Evolutionary conservation across 2,888 invertebrate genomes (phyloP).

Genomic region (Tinea trinotella): DNA sequence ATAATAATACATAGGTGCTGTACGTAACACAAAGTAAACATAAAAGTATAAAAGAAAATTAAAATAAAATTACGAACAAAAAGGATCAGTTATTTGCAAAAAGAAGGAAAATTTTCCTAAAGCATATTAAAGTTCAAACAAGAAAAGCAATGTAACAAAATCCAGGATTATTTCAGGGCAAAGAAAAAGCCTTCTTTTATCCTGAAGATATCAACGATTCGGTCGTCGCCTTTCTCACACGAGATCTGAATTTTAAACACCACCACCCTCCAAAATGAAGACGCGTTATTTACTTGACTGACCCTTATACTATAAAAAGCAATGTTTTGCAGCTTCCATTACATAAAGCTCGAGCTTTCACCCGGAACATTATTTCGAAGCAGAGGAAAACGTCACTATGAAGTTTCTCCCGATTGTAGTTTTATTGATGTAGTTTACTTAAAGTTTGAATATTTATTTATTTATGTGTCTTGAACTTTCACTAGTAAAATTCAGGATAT

Average conservation of each 20-base stretch:
- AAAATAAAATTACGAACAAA: too few relatives aligned
- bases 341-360: neutral
- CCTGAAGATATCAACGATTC: constrained; percentile 8
- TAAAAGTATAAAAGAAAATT: too few relatives aligned
- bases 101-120: too few relatives aligned
- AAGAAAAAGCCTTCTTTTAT: neutral
- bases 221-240: constrained; percentile 3
- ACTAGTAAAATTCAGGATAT: too few relatives aligned
- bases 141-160: neutral
- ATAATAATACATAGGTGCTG: too few relatives aligned
- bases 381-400: too few relatives aligned
- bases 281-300: constrained; percentile 57
- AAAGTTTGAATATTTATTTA: too few relatives aligned
- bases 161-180: neutral
- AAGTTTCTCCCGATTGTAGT: neutral
- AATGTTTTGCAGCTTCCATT: constrained; percentile 30
- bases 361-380: too few relatives aligned
- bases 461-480: too few relatives aligned
- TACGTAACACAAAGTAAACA: too few relatives aligned
- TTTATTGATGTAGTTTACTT: neutral
- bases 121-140: too few relatives aligned
- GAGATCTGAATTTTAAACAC: constrained; percentile 14
- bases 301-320: constrained; percentile 55
- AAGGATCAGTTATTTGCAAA: too few relatives aligned
- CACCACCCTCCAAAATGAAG: constrained; percentile 30